Percentiles rank a stretch among this genome's conserved stretches.
Evolutionary conservation across 1,140 invertebrate species (phyloP).

Genomic region (Saccostrea echinata): DNA sequence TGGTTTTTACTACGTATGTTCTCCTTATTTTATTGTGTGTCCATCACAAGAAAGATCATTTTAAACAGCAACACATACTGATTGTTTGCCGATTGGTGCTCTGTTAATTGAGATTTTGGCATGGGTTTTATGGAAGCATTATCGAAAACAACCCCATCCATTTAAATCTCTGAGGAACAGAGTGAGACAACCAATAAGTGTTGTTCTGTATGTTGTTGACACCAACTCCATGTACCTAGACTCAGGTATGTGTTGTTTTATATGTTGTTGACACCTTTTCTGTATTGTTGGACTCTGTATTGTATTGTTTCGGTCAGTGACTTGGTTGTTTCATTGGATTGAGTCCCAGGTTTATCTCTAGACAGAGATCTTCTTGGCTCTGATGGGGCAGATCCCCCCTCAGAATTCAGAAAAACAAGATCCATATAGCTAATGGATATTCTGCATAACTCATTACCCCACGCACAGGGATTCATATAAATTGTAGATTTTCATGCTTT

Average conservation of each 20-base stretch:
- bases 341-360: background rate
- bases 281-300: background rate
- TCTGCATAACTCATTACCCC: slow-evolving; percentile 8
- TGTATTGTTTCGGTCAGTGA: background rate
- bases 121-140: no score
- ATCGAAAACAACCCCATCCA: no score
- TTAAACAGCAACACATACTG: no score
- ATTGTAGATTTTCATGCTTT: background rate
- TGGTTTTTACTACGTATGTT: no score
- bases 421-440: background rate
- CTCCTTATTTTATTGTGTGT: no score
- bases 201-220: no score
- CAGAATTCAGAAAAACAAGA: background rate
- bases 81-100: no score
- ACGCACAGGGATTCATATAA: background rate
- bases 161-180: no score
- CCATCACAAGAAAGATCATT: no score
- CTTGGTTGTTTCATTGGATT: background rate
- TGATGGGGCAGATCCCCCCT: background rate
- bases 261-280: background rate
- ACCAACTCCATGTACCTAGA: background rate
- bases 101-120: no score
- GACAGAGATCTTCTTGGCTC: background rate
- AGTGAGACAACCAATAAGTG: no score
- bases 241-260: background rate